Base-by-base conservation (phyloP, 2,113 vertebrate species). In the Isichthys henryi region DNA sequence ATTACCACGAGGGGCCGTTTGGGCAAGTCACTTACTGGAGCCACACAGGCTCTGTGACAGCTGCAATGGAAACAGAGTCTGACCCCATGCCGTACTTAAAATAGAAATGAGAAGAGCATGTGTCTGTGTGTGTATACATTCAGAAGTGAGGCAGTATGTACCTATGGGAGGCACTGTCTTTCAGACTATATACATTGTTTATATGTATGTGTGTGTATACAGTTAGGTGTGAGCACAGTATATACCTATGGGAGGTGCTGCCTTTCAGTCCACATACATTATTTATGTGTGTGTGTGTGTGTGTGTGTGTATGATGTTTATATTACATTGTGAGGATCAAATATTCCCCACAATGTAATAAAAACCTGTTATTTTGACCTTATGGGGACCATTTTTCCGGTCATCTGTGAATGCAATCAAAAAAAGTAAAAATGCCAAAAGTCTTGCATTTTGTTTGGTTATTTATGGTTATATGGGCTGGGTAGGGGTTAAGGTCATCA, bases 1-100 rank as follows among this genome's bases (percentile, higher is more conserved):
- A 98, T 98, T 97, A 98, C 96, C 96, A 96, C 96, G 96, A 95
- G 97, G 97, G 98, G 97, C 96, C 96, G 96, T 97, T 97, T 96
- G 96, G 96, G 95, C 96, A 95, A 96, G 96, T 96, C 96, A 96
- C 98, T 98, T 97, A 94, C 94, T 93, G 93, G 92, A 93, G 94
- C 93, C 94, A 92, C 93, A 90, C 90, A 83, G 93, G 92, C 92
- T 92, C 91, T 88, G 90, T 92, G 93, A 94, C 95, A 95, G 95
- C 93, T 94, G 94, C 94, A 94, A 93, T 93, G 94, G 94, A 95
- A 91, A 92, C 91, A 82, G 92, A 90, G 88, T 82, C 90, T 8
- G 88, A 88, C 46, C 90, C 80, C 15, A 88, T 17, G 13, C 85
- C 2, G 13, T 48, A 21, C 35, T 70, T 70, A 74, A 66, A 88